Conservation (phyloP, 2,797 vertebrate species). For the Falco berigora region DNA sequence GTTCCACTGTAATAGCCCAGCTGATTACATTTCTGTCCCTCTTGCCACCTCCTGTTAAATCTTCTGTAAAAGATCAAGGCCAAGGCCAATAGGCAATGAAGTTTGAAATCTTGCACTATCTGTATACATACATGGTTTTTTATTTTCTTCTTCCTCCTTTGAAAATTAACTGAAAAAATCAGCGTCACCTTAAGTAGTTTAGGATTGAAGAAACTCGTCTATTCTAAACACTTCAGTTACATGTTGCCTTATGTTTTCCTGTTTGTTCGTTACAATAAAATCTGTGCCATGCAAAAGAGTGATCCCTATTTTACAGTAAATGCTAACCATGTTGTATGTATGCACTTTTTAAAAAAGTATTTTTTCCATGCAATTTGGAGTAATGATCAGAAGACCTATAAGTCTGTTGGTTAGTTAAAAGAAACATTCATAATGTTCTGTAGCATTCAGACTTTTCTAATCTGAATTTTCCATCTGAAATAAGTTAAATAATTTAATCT, state of each 20-base stretch:
- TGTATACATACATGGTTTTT: background rate
- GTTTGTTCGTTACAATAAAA: background rate
- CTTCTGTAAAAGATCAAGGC: background rate
- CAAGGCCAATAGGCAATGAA: conserved; percentile 16
- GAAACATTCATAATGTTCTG: background rate
- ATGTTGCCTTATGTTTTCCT: background rate
- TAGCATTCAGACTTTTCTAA: background rate
- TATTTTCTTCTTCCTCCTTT: background rate
- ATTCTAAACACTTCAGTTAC: background rate
- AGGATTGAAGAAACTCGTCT: background rate
- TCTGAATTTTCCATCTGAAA: background rate
- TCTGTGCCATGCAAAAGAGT: background rate
- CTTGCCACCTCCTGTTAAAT: conserved; percentile 52
- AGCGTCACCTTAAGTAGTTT: background rate
- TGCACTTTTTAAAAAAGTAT: background rate
- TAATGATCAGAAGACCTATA: background rate
- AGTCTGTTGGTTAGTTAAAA: background rate
- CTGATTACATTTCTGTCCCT: conserved; percentile 50
- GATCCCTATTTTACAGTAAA: background rate
- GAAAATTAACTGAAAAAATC: background rate
- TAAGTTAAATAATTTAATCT: background rate
- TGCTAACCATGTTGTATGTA: background rate
- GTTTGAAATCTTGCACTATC: background rate
- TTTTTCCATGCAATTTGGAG: background rate
- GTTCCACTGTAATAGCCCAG: conserved; percentile 53